Evolutionary conservation across 2,888 invertebrate species (phyloP).

Genomic region (Holacanthella duospinosa): DNA sequence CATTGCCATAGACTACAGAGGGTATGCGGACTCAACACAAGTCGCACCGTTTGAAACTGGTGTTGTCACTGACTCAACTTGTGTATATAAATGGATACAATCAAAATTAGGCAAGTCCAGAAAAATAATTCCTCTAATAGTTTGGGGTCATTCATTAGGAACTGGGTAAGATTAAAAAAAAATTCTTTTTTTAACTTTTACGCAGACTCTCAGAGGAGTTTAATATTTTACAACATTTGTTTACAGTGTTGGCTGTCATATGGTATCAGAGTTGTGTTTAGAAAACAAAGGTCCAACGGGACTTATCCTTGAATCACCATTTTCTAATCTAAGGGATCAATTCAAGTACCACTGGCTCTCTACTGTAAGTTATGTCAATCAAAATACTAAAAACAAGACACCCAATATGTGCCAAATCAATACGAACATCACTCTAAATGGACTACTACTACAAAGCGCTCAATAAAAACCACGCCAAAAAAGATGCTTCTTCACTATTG

Average conservation of each 20-base stretch:
- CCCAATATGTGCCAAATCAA: background rate
- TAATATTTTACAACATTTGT: background rate
- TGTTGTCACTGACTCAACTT: background rate
- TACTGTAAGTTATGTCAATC: background rate
- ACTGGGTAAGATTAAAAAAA: background rate
- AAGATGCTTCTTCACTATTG: too few relatives aligned
- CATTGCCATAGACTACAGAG: background rate
- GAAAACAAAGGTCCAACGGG: background rate
- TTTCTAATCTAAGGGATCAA: slow-evolving; percentile 4
- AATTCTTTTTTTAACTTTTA: too few relatives aligned
- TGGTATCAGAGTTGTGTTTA: background rate
- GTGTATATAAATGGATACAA: background rate
- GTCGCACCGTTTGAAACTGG: slow-evolving; percentile 6
- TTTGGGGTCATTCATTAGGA: slow-evolving; percentile 6
- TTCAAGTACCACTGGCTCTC: slow-evolving; percentile 7
- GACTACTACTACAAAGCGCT: too few relatives aligned
- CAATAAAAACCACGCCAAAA: too few relatives aligned
- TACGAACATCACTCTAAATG: too few relatives aligned
- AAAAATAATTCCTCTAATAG: background rate
- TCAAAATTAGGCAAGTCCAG: background rate
- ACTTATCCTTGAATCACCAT: slow-evolving; percentile 1
- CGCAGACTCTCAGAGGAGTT: background rate
- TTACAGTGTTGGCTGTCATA: slow-evolving; percentile 3
- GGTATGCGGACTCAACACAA: slow-evolving; percentile 4
- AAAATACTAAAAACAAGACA: background rate